A percentile compares a stretch with the other conserved stretches of the same genome.
phyloP scores from a whole-genome alignment of 2,888 invertebrate genomes.

The Sarcophaga subvicina region DNA sequence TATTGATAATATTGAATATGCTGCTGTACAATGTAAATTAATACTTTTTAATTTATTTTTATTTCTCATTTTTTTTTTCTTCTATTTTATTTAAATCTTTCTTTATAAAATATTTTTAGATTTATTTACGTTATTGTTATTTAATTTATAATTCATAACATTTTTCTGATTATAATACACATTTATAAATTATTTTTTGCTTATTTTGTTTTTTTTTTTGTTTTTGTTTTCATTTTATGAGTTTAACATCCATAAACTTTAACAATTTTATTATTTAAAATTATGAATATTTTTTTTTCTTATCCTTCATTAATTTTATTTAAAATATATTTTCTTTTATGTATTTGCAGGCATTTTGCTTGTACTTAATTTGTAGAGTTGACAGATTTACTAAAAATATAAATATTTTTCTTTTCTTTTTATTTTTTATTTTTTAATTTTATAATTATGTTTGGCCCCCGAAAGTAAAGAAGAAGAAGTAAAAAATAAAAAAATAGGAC shows the following conservation, averaged over 20 bases:
- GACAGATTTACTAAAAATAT: slow-evolving; percentile 47
- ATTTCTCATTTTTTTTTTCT: slow-evolving; percentile 23
- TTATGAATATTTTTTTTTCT: slow-evolving; percentile 68
- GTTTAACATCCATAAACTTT: slow-evolving; percentile 78
- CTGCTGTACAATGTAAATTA: slow-evolving; percentile 64
- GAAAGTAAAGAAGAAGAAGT: slow-evolving; percentile 77
- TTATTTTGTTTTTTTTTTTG: slow-evolving; percentile 23
- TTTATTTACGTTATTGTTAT: slow-evolving; percentile 56
- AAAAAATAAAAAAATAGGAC: slow-evolving; percentile 44
- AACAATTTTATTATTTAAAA: slow-evolving; percentile 75
- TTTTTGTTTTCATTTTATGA: slow-evolving; percentile 58
- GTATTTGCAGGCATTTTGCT: slow-evolving; percentile 57
- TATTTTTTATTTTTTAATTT: slow-evolving; percentile 24
- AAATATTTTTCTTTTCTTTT: slow-evolving; percentile 66
- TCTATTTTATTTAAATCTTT: slow-evolving; percentile 48
- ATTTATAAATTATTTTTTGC: slow-evolving; percentile 68
- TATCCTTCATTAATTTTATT: slow-evolving; percentile 60
- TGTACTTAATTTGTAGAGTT: slow-evolving; percentile 56
- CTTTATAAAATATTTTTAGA: slow-evolving; percentile 41
- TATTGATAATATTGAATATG: slow-evolving; percentile 40
- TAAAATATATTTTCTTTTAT: slow-evolving; percentile 45
- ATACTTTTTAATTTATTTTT: slow-evolving; percentile 64
- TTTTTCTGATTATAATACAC: slow-evolving; percentile 72
- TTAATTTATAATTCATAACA: slow-evolving; percentile 43
- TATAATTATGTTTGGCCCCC: slow-evolving; percentile 79